Base-by-base conservation (phyloP, 2,797 vertebrate species). In the Cyclopterus lumpus region DNA sequence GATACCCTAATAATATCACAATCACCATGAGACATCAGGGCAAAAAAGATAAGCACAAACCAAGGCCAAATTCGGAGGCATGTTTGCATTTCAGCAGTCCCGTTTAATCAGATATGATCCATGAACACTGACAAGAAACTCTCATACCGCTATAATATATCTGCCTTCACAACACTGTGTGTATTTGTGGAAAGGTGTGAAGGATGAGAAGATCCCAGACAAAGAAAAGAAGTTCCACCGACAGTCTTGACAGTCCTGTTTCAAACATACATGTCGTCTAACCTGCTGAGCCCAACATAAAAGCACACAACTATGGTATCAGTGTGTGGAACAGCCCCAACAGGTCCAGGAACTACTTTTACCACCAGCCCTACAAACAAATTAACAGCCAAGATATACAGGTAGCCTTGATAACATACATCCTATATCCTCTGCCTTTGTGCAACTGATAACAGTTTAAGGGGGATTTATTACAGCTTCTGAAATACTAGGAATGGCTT, bases 241-340 rank as follows among this genome's bases (percentile, higher is more conserved):
- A 20, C 40, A 12, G 22, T 14, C 67, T 60, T 63, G 60, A 59
- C 51, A 80, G 75, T 86, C 81, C 54, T 14, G 58, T 81, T 86
- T 86, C 12, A 42, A 60, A 73, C 36, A 67, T 28, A 2, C 14
- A 81, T 79, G 81, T 73, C 51, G 84, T 62, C 77, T 70, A 68
- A 89, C 64, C 77, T 77, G 90, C 72, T 87, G 24, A 9, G 34
- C 48, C 8, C 8, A 72, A 74, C 40, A 51, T 26, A 55, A n/a
- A 15, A 14, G 18, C 9, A 32, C 1, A 12, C 8, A 16, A 24
- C 14, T 32, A 38, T 15, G 38, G 8, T 6, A 22, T 28, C 10
- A 67, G 22, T 34, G 20, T n/a, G 20, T 22, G 9, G 24, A 80
- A 51, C 34, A 49, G n/a, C 8, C 36, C 12, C 40, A 26, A 65